Evolutionary conservation across 2,888 invertebrate genomes (phyloP), one percentile per base, ranked within the genome.

Genomic region (Parapristionchus giblindavisi): DNA sequence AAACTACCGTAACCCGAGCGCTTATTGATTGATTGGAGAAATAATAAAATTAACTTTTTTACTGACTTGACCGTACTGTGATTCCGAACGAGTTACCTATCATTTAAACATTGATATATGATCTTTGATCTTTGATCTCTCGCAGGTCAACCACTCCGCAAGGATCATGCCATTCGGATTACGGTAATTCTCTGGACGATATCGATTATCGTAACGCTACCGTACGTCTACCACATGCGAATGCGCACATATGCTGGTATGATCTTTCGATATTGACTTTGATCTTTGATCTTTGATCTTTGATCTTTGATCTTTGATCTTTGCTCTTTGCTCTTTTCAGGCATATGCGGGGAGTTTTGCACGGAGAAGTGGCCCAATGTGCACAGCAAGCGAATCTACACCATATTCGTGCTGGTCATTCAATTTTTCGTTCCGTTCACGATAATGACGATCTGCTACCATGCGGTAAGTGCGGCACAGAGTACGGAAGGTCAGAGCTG

Each of bases 401-500:
- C 96, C 2, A 93, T 93, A 0, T 91, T 93, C 60, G 96, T 96
- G 0, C 92, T 94, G 11, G 91, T 93, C 40, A 90, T 96, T 84
- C 98, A 98, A 90, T 97, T 96, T 87, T 92, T 95, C 61, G 91
- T 97, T 81, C 98, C 98, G 2, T 96, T 97, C 89, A 90, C 93
- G 80, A 93, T 96, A 81, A 97, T 98, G 86, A 93, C 94, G 17
- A 93, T 94, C 87, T 97, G 96, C 89, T 98, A 98, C 89, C 92
- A 93, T 21, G 97, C 61, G 94, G 95, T 72, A 32, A 68, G 77
- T 68, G n/a, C n/a, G n/a, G n/a, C n/a, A n/a, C n/a, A n/a, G n/a
- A n/a, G n/a, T n/a, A n/a, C n/a, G n/a, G n/a, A n/a, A n/a, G n/a
- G n/a, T n/a, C n/a, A n/a, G n/a, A n/a, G n/a, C n/a, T n/a, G n/a